Conservation (phyloP, 2,888 invertebrate genomes). For the Tanypteryx hageni region DNA sequence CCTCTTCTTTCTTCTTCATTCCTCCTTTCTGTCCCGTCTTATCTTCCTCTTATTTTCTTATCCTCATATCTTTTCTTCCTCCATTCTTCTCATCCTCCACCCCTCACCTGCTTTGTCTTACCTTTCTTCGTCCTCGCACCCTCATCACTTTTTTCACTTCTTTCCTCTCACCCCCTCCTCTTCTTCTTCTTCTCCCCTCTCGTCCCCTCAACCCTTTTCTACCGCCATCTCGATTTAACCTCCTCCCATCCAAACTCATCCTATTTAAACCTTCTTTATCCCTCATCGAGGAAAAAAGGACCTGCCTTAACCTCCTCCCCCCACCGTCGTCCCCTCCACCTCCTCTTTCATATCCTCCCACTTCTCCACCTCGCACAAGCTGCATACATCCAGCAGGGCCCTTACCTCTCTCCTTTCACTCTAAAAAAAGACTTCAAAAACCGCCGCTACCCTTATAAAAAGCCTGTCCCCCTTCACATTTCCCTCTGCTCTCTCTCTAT, state of each 20-base stretch:
- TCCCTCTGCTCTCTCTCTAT: background rate
- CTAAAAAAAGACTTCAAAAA: background rate
- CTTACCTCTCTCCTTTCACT: constrained; percentile 5
- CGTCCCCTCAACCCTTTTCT: too few species aligned
- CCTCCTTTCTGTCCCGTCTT: too few species aligned
- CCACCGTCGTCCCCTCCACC: background rate
- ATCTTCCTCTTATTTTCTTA: too few species aligned
- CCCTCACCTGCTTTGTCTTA: too few species aligned
- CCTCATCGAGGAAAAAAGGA: background rate
- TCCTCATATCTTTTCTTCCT: too few species aligned
- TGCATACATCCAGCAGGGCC: background rate
- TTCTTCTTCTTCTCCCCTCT: too few species aligned
- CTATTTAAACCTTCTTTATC: background rate
- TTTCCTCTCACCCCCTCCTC: too few species aligned
- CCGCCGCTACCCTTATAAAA: background rate
- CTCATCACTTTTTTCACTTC: too few species aligned
- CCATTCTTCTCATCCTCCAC: background rate
- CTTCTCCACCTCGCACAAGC: background rate
- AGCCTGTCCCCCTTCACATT: background rate
- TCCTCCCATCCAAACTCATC: background rate
- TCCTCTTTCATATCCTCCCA: background rate
- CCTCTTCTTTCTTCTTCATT: too few species aligned
- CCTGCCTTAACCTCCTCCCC: background rate
- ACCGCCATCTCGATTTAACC: background rate
- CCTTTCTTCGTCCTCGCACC: too few species aligned